These are phyloP conservation scores for Dasyornis broadbenti DNA, from an alignment of 2,113 vertebrate species.

Conservation along the genomic window DNA sequence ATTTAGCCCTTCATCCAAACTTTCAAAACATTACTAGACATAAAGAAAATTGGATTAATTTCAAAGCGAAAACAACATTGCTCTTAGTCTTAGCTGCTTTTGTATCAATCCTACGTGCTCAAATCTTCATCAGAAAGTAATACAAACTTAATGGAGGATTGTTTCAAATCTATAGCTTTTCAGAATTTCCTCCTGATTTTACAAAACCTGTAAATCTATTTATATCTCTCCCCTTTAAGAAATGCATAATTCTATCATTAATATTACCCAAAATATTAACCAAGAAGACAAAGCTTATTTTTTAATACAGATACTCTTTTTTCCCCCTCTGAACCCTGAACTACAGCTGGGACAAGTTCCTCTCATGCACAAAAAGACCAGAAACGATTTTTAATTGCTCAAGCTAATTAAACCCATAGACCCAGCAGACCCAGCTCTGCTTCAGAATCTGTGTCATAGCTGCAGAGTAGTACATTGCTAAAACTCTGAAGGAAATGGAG, in stretches of 20 bases:
- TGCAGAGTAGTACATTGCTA: background rate
- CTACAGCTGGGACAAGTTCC: background rate
- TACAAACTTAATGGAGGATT: background rate
- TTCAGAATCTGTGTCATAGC: background rate
- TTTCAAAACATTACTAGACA: background rate
- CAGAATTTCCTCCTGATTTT: background rate
- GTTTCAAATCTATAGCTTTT: background rate
- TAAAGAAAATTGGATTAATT: background rate
- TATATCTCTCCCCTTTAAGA: background rate
- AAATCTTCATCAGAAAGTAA: background rate
- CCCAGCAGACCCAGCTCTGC: background rate
- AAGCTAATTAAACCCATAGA: too few species aligned
- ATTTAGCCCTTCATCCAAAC: background rate
- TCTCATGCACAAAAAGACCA: background rate
- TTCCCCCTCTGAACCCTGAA: background rate
- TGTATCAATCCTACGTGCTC: background rate
- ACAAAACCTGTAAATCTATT: background rate
- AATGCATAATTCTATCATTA: background rate
- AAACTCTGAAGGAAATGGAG: background rate
- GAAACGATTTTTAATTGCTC: accelerated
- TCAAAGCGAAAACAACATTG: background rate
- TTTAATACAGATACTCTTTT: background rate
- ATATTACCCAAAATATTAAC: background rate
- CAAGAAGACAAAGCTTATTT: background rate
- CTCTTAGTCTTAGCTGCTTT: background rate